Evolutionary conservation across 2,797 vertebrate genomes (phyloP), one percentile per base, ranked within the genome.

Genomic region (Pelochelys cantorii): DNA sequence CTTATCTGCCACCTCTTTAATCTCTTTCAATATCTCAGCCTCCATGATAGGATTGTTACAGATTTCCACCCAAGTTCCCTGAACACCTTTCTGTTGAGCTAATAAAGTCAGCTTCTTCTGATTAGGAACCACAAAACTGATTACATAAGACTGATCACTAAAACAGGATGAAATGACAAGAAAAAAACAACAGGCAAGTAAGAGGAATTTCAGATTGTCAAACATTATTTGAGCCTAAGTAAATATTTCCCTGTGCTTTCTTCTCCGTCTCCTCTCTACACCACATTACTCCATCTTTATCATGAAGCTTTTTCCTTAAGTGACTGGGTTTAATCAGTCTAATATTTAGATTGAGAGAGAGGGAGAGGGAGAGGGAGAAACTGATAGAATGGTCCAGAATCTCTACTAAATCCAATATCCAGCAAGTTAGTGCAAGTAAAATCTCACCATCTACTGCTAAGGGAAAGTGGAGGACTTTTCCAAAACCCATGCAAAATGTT

Each of bases 61-160:
- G 97, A 99, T 98, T 88, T 99, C 99, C 91, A 98, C 98, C 99
- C 98, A 99, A 52, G 96, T 96, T n/a, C 98, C 99, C 77, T 93
- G 91, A 12, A 99, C 98, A 22, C 98, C 98, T 22, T 98, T 99
- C 97, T 98, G 98, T 94, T 98, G 98, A 77, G 99, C 99, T 95
- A 99, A 79, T 13, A 98, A 97, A 0, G 94, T 99, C 97, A 99
- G 93, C 92, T 93, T 98, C 97, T 99, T 99, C 97, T 99, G 99
- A 96, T 99, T 99, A n/a, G 99, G 99, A 96, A 99, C 99, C 97
- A 99, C 99, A 92, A 99, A 99, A 97, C 99, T 99, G 98, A 99
- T 99, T 94, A 99, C 99, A 0, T 99, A 99, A 93, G 99, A 99
- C 97, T 99, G 99, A 27, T 99, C 98, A 89, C 99, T 99, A 96